Conservation (phyloP, 2,888 invertebrate genomes). For the Villa cingulata region DNA sequence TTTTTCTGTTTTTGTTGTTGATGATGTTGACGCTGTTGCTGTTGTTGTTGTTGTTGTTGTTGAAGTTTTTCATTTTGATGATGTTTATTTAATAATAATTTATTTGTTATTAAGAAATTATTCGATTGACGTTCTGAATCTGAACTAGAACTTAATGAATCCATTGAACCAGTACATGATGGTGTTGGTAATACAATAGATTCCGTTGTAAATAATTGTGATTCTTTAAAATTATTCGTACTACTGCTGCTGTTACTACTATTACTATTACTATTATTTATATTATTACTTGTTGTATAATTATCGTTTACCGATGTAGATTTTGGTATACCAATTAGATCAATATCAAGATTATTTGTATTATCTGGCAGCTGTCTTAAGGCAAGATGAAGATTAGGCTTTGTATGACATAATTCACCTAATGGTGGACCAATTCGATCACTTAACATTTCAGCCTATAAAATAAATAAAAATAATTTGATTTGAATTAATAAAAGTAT, state of each 20-base stretch:
- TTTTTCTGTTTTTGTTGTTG: too few relatives aligned
- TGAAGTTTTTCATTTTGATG: too few relatives aligned
- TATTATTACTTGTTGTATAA: not conserved
- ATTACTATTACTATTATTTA: not conserved
- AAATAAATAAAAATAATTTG: not conserved
- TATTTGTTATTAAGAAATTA: not conserved
- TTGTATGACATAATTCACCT: conserved; percentile 17
- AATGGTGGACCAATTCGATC: conserved; percentile 13
- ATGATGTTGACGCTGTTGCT: too few relatives aligned
- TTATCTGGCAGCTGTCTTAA: conserved; percentile 10
- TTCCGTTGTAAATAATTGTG: not conserved
- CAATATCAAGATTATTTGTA: too few relatives aligned
- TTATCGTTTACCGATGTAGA: too few relatives aligned
- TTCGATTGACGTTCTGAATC: conserved; percentile 12
- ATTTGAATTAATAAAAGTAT: not conserved
- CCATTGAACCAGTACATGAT: conserved; percentile 18
- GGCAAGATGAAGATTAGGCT: conserved; percentile 15
- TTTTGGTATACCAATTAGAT: not conserved
- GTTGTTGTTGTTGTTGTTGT: too few relatives aligned
- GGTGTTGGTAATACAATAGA: conserved; percentile 13
- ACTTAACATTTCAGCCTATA: conserved; percentile 15
- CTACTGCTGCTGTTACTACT: not conserved
- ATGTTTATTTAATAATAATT: not conserved
- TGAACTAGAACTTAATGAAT: conserved; percentile 17
- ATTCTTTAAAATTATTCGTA: not conserved